Evolutionary conservation across 1,140 invertebrate species (phyloP).

Genomic region (Coelopa frigida): DNA sequence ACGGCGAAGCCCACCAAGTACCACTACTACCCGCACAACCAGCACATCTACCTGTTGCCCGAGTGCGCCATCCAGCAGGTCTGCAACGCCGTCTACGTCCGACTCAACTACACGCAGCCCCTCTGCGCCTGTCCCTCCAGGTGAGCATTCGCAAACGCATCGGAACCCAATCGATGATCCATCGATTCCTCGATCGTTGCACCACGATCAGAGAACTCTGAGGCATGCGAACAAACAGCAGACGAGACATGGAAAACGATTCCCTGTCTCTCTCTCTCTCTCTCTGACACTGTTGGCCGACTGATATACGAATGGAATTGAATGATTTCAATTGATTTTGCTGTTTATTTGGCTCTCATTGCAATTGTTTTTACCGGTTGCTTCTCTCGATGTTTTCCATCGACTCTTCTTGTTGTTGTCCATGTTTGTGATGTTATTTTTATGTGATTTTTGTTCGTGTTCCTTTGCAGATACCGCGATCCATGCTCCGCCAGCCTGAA

Average conservation of each 20-base stretch:
- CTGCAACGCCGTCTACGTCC: conserved; percentile 86
- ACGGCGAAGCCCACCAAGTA: conserved; percentile 83
- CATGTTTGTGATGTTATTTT: neutral
- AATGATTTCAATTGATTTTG: conserved; percentile 8
- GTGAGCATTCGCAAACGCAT: conserved; percentile 20
- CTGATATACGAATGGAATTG: conserved; percentile 7
- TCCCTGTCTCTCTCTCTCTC: no score
- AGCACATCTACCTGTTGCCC: conserved; percentile 81
- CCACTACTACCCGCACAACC: conserved; percentile 90
- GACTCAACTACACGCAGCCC: conserved; percentile 86
- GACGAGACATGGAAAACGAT: no score
- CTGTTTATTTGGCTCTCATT: no score
- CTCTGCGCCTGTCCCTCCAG: conserved; percentile 80
- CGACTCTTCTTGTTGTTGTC: neutral
- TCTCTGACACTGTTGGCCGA: no score
- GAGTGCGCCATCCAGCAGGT: conserved; percentile 90
- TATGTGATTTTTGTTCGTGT: conserved; percentile 7
- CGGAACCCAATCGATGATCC: no score
- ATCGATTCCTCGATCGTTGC: no score
- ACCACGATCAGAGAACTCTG: no score
- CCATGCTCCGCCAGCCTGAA: conserved; percentile 83
- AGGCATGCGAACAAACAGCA: no score
- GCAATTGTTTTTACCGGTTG: conserved; percentile 8
- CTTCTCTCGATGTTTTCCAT: neutral
- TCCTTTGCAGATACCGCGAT: conserved; percentile 57